Evolutionary conservation across 2,113 vertebrate species (phyloP).

Genomic region (Poecile atricapillus): DNA sequence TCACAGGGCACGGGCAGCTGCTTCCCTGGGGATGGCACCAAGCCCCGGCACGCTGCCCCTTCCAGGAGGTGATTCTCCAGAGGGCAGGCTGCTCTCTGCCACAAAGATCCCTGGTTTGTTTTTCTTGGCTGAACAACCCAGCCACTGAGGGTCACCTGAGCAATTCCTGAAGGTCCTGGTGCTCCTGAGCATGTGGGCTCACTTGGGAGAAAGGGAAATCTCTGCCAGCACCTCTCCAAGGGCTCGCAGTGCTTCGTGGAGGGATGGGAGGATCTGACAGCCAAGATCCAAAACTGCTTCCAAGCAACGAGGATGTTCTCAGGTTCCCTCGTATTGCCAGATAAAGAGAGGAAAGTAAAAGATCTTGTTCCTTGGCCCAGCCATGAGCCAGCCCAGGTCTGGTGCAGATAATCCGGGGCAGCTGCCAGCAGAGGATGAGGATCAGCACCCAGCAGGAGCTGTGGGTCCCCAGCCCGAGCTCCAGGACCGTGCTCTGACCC

Average conservation of each 20-base stretch:
- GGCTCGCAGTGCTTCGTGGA: background rate
- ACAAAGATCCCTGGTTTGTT: background rate
- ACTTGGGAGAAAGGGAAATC: background rate
- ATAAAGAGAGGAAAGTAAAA: background rate
- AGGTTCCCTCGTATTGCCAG: background rate
- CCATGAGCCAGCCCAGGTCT: background rate
- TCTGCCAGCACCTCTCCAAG: background rate
- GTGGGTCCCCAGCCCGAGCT: background rate
- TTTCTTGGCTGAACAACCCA: background rate
- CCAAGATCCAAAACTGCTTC: background rate
- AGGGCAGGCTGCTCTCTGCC: background rate
- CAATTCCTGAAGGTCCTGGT: background rate
- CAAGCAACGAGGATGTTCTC: background rate
- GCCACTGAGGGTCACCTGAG: background rate
- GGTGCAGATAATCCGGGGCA: background rate
- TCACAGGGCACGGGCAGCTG: accelerated
- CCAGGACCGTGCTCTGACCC: too few species aligned
- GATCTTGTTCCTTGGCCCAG: background rate
- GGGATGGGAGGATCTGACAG: background rate
- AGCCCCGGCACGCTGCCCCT: accelerated
- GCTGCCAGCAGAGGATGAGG: background rate
- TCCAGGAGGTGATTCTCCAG: background rate
- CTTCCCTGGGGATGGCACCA: background rate
- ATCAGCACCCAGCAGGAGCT: background rate
- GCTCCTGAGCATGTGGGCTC: background rate